Base-by-base conservation (phyloP, 1,140 invertebrate species). In the Papilio xuthus region DNA sequence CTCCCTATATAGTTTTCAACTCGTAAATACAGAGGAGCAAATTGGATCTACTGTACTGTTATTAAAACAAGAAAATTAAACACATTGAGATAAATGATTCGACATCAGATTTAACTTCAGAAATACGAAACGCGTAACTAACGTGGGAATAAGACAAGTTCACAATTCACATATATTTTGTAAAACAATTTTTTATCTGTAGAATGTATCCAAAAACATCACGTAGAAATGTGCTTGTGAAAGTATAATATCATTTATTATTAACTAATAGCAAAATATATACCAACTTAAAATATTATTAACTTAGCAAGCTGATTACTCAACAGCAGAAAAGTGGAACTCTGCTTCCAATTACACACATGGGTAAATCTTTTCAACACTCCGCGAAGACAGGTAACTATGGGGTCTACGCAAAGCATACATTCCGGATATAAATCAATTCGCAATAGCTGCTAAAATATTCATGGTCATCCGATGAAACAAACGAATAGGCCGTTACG, bases 391-490 rank as follows among this genome's bases (percentile, higher is more conserved):
- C 4, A 8, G 50, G 18, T 53, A 6, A 53, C 18, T 6, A 60
- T 23, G 3, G 20, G 4, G 56, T 60, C 12, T 60, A 60, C 56
- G 23, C 56, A 20, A 56, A 20, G 2, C 7, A 53, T 53, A 23
- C 10, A 60, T 10, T 23, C 10, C 23, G 13, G n/a, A 28, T 13
- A 63, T 12, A 28, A 26, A 2, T 28, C 26, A 67, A 28, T 67
- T 67, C 60, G 26, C 26, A 67, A 67, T 28, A 67, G 15, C 15
- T 32, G 13, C 15, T 67, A 67, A 28, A 60, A 2, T 60, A 60
- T 60, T 18, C 60, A 67, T 32, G 60, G 60, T 28, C 60, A 15
- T 18, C 60, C 26, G 60, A 28, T 67, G 60, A 67, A 63, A 67
- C 4, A 28, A 7, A 28, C 56, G 56, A 60, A 23, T 60, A 23